Evolutionary conservation across 2,797 vertebrate genomes (phyloP).

Genomic region (Schizopygopsis pylzovi): DNA sequence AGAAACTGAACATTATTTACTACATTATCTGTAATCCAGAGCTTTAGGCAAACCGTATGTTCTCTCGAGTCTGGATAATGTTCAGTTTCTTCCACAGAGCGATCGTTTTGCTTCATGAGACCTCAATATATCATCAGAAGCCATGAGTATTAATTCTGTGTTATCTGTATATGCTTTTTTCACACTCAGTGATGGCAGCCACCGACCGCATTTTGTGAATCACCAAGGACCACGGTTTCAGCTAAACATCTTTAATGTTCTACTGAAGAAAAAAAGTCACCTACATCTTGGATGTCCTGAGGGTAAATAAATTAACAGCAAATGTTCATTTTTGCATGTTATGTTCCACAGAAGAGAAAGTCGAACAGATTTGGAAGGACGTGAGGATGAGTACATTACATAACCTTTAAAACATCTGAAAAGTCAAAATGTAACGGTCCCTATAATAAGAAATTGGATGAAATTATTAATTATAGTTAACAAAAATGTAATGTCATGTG

Average conservation of each 20-base stretch:
- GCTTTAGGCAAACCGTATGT: not conserved
- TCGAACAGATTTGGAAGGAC: not conserved
- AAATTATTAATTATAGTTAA: not conserved
- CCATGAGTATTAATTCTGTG: not conserved
- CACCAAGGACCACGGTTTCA: not conserved
- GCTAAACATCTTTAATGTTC: not conserved
- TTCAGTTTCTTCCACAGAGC: not conserved
- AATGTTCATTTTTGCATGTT: not conserved
- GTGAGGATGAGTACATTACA: not conserved
- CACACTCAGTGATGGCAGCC: not conserved
- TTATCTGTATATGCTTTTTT: not conserved
- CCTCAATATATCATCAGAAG: not conserved
- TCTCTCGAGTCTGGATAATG: not conserved
- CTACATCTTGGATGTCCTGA: not conserved
- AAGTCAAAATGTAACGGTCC: not conserved
- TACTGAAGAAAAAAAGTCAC: not conserved
- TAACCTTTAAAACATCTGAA: not conserved
- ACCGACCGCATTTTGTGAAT: not conserved
- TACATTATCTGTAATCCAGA: not conserved
- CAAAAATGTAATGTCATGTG: not conserved
- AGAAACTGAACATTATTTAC: not conserved
- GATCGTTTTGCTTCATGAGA: not conserved
- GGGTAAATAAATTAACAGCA: not conserved
- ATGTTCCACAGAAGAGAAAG: not conserved
- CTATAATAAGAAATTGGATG: not conserved